These are phyloP conservation scores for Phenacoccus solenopsis DNA, from an alignment of 1,140 invertebrate genomes.

Conservation along the genomic window DNA sequence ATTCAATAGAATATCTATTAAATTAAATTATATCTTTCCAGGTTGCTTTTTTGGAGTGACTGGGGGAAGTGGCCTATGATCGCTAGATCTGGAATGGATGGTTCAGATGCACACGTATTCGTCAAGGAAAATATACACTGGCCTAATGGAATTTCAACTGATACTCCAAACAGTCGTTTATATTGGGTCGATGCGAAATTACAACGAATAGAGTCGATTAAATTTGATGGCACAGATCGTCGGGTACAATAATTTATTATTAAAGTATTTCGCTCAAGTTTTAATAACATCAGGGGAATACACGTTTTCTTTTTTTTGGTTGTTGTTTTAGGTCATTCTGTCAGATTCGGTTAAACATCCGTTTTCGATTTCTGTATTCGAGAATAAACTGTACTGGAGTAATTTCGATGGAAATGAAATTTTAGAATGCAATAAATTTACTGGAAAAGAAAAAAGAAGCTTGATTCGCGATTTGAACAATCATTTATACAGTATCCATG, in stretches of 20 bases:
- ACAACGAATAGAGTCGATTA: constrained; percentile 57
- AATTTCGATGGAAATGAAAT: constrained; percentile 56
- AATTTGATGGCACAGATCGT: constrained; percentile 55
- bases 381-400: constrained; percentile 76
- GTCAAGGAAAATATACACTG: constrained; percentile 50
- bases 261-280: constrained; percentile 5
- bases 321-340: constrained; percentile 37
- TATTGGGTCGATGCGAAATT: constrained; percentile 69
- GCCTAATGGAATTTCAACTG: constrained; percentile 82
- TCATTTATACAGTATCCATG: constrained; percentile 45
- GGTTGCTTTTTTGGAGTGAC: constrained; percentile 73
- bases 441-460: constrained; percentile 42
- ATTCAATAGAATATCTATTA: not conserved
- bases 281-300: constrained; percentile 1
- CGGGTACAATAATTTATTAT: constrained; percentile 31
- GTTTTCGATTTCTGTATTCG: constrained; percentile 71
- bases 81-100: constrained; percentile 73
- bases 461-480: constrained; percentile 38
- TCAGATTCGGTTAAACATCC: constrained; percentile 52
- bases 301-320: not conserved
- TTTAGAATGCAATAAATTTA: constrained; percentile 53
- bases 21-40: constrained; percentile 29
- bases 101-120: constrained; percentile 41
- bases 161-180: constrained; percentile 62
- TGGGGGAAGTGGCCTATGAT: constrained; percentile 63